Evolutionary conservation across 2,113 vertebrate species (phyloP), one percentile per base, ranked within the genome.

Genomic region (Pseudorhombus dupliciocellatus): DNA sequence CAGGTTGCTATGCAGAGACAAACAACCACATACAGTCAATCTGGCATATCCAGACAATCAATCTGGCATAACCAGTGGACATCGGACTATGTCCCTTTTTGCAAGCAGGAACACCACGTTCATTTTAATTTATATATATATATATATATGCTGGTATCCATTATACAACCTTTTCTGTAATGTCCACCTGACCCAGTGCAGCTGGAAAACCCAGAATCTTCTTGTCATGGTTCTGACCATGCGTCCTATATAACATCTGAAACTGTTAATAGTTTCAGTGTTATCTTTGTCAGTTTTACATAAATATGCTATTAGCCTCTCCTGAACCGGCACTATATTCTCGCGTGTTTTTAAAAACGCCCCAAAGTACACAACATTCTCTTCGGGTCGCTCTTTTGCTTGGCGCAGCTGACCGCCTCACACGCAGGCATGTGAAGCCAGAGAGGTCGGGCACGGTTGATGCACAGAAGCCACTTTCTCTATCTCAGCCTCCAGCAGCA

Each of bases 401-500:
- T 92, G 90, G 92, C 87, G 73, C 60, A 16, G 37, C 52, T 42
- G 31, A 78, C 70, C 58, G 63, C 79, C 72, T 90, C 86, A 77
- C 84, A 89, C 76, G 15, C 84, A 83, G 67, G 61, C 72, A 71
- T 85, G 76, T 75, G 73, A 63, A 72, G 81, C 73, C 51, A 60
- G 73, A 81, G 67, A 84, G 61, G 73, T 69, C 65, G 80, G 84
- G 66, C 59, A 80, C 44, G 58, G 66, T 68, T 48, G 59, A 78
- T 77, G 82, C 81, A 94, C 93, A 94, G 91, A 92, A 91, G 84
- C 73, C 75, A 91, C 88, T 91, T 93, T 93, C 91, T 90, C 82
- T 83, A 52, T 77, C 53, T 34, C 50, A 54, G 78, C 78, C 87
- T 88, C 72, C 74, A 71, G 73, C 77, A 15, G 61, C 60, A 79